A percentile compares a stretch with the other conserved stretches of the same genome.
Conservation (phyloP, 2,113 vertebrate species). For the Catharus bicknelli region DNA sequence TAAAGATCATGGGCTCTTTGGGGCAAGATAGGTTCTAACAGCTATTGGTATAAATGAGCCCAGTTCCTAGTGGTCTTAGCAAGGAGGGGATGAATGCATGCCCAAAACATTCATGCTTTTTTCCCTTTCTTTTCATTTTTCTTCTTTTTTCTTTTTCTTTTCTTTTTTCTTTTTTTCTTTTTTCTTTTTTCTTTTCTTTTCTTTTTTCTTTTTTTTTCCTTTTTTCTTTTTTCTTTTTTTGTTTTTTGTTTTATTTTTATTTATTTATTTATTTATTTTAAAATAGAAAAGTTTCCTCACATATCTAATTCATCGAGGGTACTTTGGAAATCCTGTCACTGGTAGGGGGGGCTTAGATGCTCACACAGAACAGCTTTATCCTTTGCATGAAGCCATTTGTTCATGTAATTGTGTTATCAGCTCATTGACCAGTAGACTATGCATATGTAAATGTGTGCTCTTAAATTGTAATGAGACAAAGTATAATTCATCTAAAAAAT, state of each 20-base stretch:
- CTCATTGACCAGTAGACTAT: background rate
- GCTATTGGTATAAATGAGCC: background rate
- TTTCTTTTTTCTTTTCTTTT: too few relatives aligned
- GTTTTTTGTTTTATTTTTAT: fast-evolving
- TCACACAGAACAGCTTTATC: background rate
- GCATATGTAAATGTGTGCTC: background rate
- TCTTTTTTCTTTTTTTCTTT: fast-evolving
- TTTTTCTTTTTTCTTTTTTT: too few relatives aligned
- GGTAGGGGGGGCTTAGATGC: background rate
- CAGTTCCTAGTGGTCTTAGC: background rate
- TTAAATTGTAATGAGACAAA: background rate
- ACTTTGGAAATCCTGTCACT: background rate
- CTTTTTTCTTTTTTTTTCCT: too few relatives aligned
- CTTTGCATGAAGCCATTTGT: background rate
- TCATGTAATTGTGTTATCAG: background rate
- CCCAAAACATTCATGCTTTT: background rate
- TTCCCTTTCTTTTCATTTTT: fast-evolving
- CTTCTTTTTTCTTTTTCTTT: fast-evolving
- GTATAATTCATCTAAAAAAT: background rate
- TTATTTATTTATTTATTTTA: background rate
- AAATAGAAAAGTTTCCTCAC: background rate
- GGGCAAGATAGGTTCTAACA: background rate
- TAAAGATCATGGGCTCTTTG: background rate
- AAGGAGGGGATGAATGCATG: background rate
- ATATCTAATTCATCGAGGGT: background rate